Percentiles rank a stretch among this genome's conserved stretches.
These are phyloP conservation scores for Babylonia areolata DNA, from an alignment of 1,140 invertebrate genomes.

Conservation along the genomic window DNA sequence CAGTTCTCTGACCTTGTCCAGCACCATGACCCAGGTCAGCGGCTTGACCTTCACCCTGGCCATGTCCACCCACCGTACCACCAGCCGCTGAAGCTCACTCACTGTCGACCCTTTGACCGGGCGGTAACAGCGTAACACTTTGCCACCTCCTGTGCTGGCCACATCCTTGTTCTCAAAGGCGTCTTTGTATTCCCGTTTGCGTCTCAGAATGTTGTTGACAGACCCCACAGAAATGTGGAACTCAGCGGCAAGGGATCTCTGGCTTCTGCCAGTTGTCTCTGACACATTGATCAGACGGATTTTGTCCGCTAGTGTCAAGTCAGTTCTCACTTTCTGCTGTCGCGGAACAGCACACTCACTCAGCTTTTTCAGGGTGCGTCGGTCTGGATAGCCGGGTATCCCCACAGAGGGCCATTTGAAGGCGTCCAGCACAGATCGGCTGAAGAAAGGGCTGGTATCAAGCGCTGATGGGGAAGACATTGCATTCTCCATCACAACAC, in stretches of 20 bases:
- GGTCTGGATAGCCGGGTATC: not conserved
- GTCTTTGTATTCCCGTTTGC: conserved; percentile 39
- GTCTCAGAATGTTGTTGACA: conserved; percentile 40
- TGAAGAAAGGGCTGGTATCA: conserved; percentile 5
- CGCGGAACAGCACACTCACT: not conserved
- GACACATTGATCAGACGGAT: conserved; percentile 36
- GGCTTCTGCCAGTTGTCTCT: conserved; percentile 40
- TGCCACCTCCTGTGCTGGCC: not conserved
- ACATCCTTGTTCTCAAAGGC: conserved; percentile 37
- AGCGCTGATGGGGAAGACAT: not conserved
- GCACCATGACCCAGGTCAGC: conserved; percentile 21
- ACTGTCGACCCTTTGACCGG: conserved; percentile 3
- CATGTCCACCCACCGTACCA: conserved; percentile 35
- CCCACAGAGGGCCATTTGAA: not conserved
- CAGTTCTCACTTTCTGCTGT: conserved; percentile 38
- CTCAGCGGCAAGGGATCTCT: conserved; percentile 37
- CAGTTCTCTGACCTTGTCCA: conserved; percentile 40
- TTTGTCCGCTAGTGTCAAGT: conserved; percentile 36
- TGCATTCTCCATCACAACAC: not conserved
- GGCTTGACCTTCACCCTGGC: conserved; percentile 37
- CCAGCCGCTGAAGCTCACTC: conserved; percentile 35
- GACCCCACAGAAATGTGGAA: conserved; percentile 44
- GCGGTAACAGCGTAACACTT: not conserved
- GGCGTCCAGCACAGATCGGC: conserved; percentile 6
- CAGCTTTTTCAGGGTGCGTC: not conserved